Conservation (phyloP, 2,113 vertebrate genomes). For the Oncorhynchus keta region DNA sequence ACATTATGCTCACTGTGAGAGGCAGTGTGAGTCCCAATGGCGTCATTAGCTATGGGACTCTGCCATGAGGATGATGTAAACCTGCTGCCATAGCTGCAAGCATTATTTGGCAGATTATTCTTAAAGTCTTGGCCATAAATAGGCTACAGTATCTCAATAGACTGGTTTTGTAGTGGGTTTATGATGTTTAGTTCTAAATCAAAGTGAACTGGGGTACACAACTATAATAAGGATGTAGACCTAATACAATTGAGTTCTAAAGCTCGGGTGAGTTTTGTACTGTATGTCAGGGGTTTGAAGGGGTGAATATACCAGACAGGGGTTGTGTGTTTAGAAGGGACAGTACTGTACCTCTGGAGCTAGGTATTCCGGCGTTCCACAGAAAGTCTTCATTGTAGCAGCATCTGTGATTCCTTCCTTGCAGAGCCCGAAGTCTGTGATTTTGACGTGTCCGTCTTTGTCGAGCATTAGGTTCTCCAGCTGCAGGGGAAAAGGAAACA, state of each 20-base stretch:
- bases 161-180: too few species aligned
- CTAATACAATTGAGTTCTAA: too few species aligned
- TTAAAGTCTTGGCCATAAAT: too few species aligned
- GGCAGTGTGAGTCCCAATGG: background rate
- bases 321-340: background rate
- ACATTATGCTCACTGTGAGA: too few species aligned
- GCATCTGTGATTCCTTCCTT: slow-evolving; percentile 99
- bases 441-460: slow-evolving; percentile 98
- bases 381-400: slow-evolving; percentile 99
- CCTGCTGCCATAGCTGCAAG: background rate
- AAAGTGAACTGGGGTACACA: too few species aligned
- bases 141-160: too few species aligned
- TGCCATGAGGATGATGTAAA: background rate
- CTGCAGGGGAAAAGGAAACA: slow-evolving; percentile 63
- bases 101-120: too few species aligned
- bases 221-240: too few species aligned
- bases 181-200: too few species aligned
- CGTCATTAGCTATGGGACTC: background rate
- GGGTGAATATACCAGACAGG: too few species aligned
- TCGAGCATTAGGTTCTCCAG: slow-evolving; percentile 98
- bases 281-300: too few species aligned
- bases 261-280: too few species aligned
- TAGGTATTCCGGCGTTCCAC: slow-evolving; percentile 95
- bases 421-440: slow-evolving; percentile 97
- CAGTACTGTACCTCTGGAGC: slow-evolving; percentile 85